Evolutionary conservation across 2,797 vertebrate genomes (phyloP), one percentile per base, ranked within the genome.

Genomic region (Crypturellus tataupa): DNA sequence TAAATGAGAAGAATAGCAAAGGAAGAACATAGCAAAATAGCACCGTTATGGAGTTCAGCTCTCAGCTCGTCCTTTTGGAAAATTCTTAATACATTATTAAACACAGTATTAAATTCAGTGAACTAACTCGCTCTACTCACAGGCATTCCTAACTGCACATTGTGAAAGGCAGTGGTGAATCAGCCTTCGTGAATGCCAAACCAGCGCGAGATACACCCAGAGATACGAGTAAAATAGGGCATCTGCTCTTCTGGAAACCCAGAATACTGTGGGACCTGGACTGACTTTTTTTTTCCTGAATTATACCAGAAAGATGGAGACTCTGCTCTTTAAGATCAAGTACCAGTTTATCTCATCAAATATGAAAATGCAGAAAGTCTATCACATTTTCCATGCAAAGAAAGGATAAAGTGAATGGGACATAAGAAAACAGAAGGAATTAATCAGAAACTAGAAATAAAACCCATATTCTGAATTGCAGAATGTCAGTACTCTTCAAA

Each of bases 151-250:
- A 29, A 53, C 25, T 35, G 31, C 46, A 21, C 21, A 7, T 1
- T 8, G 5, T 2, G 18, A 37, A 27, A 59, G 13, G 15, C 62
- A 65, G 13, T 0, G n/a, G 80, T 62, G 68, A 47, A 9, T 8
- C 40, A 76, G 59, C 75, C 39, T 46, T 56, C 56, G 69, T 27
- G 39, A 72, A 19, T 27, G 53, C 0, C 0, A 44, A 25, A 71
- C 12, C 65, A 84, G 7, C 16, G 5, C 59, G 46, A 71, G 68
- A 42, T 55, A 24, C 68, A 78, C 4, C 42, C 10, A 67, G 14
- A 39, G 14, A 35, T 9, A n/a, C 35, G 0, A 1, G 31, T 35
- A 67, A 49, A 35, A 42, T 6, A 1, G 53, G 11, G 29, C 29
- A 56, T 56, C 53, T 31, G 17, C 16, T 60, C 55, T 64, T 29